Evolutionary conservation across 2,888 invertebrate genomes (phyloP).

Genomic region (Masnerella sp.): DNA sequence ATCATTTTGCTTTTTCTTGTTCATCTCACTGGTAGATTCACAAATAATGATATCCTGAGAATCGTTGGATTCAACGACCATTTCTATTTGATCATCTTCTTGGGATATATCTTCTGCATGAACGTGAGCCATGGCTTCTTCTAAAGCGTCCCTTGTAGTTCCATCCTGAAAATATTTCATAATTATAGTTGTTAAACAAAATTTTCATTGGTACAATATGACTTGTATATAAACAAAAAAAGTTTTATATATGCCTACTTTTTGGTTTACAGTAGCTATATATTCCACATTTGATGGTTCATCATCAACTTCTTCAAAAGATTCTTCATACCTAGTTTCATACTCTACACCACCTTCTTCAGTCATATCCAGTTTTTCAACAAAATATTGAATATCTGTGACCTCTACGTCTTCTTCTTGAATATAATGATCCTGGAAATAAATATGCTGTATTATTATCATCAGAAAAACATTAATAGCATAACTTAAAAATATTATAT

Average conservation of each 20-base stretch:
- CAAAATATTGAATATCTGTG: slow-evolving; percentile 69
- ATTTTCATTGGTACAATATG: too few relatives aligned
- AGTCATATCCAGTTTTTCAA: slow-evolving; percentile 69
- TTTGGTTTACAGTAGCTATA: slow-evolving; percentile 34
- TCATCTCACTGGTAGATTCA: slow-evolving; percentile 24
- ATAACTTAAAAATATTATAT: too few relatives aligned
- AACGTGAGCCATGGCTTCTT: slow-evolving; percentile 72
- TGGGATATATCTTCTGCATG: slow-evolving; percentile 69
- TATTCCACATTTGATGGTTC: slow-evolving; percentile 51
- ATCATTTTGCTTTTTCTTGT: slow-evolving; percentile 19
- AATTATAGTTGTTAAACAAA: too few relatives aligned
- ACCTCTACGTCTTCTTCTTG: slow-evolving; percentile 66
- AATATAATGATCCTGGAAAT: slow-evolving; percentile 45
- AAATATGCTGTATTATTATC: too few relatives aligned
- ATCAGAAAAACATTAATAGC: too few relatives aligned
- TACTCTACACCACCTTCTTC: slow-evolving; percentile 64
- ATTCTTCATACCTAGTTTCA: slow-evolving; percentile 59
- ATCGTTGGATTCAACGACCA: slow-evolving; percentile 66
- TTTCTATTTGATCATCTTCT: slow-evolving; percentile 70
- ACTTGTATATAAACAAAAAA: background rate
- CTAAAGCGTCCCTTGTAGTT: slow-evolving; percentile 67
- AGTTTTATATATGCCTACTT: slow-evolving; percentile 7
- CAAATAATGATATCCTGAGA: slow-evolving; percentile 60
- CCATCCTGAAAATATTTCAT: slow-evolving; percentile 53
- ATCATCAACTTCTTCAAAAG: slow-evolving; percentile 54